phyloP scores from a whole-genome alignment of 2,113 vertebrate species.

The Thalassarche chlororhynchos region DNA sequence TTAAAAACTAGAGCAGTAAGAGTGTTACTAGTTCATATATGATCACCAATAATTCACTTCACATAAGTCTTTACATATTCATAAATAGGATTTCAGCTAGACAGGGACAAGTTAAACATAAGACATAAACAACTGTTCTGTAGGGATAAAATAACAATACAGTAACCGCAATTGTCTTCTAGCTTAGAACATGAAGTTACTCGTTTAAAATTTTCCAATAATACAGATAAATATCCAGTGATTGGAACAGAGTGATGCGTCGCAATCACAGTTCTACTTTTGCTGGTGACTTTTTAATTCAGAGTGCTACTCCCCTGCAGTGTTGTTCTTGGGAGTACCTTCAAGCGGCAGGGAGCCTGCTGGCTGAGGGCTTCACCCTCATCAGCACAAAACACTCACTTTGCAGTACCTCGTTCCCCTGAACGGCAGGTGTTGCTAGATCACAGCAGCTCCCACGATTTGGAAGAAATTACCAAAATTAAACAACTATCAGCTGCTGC shows the following conservation, averaged over 20 bases:
- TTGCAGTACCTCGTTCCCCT: fast-evolving
- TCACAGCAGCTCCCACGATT: not conserved
- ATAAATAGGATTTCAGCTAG: not conserved
- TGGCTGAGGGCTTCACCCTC: not conserved
- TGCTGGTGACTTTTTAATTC: not conserved
- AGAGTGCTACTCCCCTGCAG: not conserved
- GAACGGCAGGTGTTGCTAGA: not conserved
- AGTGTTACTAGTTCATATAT: not conserved
- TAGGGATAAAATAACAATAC: not conserved
- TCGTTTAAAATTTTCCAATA: not conserved
- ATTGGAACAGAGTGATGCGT: not conserved
- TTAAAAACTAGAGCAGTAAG: not conserved
- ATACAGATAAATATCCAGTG: not conserved
- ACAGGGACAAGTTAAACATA: not conserved
- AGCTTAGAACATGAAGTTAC: not conserved
- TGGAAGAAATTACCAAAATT: not conserved
- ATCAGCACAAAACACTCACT: fast-evolving
- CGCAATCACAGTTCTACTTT: not conserved
- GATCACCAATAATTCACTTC: not conserved
- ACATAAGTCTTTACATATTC: not conserved
- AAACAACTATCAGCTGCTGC: not conserved
- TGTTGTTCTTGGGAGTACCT: fast-evolving
- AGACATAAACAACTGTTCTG: not conserved
- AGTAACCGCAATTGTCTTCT: not conserved
- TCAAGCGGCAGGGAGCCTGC: not conserved